These are phyloP conservation scores for Drosophila koepferae DNA, from an alignment of 2,888 invertebrate genomes.

Conservation along the genomic window DNA sequence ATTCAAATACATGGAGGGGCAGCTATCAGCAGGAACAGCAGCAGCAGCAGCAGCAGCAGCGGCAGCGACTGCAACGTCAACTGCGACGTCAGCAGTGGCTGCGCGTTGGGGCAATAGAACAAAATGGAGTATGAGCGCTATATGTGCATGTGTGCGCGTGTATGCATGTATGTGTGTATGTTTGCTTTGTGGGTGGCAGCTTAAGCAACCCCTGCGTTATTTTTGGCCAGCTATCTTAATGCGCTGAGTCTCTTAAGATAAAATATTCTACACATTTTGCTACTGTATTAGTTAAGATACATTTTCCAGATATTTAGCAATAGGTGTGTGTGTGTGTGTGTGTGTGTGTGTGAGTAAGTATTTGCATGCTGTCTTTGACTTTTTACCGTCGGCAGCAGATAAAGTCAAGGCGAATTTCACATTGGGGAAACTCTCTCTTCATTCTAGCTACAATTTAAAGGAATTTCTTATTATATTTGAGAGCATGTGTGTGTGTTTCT, in stretches of 20 bases:
- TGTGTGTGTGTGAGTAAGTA: slow-evolving; percentile 5
- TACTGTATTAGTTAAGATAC: slow-evolving; percentile 43
- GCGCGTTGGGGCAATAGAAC: slow-evolving; percentile 65
- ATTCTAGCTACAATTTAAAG: slow-evolving; percentile 1
- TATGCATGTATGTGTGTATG: slow-evolving; percentile 17
- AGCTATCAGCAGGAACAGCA: slow-evolving; percentile 22
- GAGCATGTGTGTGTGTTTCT: neutral
- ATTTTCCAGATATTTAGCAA: slow-evolving; percentile 25
- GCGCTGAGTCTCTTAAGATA: slow-evolving; percentile 26
- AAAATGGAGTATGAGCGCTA: slow-evolving; percentile 65
- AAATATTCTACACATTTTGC: slow-evolving; percentile 1
- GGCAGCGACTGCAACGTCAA: slow-evolving; percentile 32
- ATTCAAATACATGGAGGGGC: slow-evolving; percentile 81
- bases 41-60: slow-evolving; percentile 27
- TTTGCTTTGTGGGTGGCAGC: slow-evolving; percentile 20
- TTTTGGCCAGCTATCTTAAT: slow-evolving; percentile 10
- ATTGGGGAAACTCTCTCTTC: slow-evolving; percentile 41
- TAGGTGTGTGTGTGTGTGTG: neutral
- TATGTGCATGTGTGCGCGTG: slow-evolving; percentile 14
- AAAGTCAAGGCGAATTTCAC: slow-evolving; percentile 42
- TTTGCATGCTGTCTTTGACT: slow-evolving; percentile 2
- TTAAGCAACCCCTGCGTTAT: slow-evolving; percentile 34
- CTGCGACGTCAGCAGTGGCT: slow-evolving; percentile 44
- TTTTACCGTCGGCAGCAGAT: slow-evolving; percentile 48
- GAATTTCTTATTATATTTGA: neutral